Base-by-base conservation (phyloP, 2,797 vertebrate species). In the Peromyscus attwateri region DNA sequence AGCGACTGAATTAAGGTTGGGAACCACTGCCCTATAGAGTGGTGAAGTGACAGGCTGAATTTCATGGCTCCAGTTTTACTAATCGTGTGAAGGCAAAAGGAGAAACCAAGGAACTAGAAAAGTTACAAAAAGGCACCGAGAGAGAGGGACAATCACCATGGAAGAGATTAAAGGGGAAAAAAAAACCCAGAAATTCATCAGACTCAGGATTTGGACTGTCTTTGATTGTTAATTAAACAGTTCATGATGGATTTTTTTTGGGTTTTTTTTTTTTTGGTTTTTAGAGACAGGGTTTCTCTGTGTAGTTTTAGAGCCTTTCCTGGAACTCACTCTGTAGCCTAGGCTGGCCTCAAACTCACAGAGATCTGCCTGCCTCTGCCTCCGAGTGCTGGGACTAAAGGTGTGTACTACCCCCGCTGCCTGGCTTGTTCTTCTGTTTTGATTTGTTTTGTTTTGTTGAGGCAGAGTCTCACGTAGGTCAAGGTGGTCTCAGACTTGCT, bases 41-140 rank as follows among this genome's bases (percentile, higher is more conserved):
- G 11, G 40, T 88, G 71, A 95, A 57, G 37, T 70, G 31, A 87
- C 1, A 83, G 91, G 70, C 40, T 68, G 81, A 95, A 91, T 37
- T 79, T 96, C 37, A 87, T 55, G 60, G 12, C 31, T 66, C 25
- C 23, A 68, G 9, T 93, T 92, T 68, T 40, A 68, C 57, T 73
- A 16, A 71, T 6, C 52, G 21, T 80, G 40, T 90, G 73, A 91
- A 77, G n/a, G 40, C 40, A 49, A 76, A 87, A 52, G n/a, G 23
- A 83, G 55, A 91, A 89, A 76, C 14, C 64, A 21, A 19, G 27
- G 43, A 71, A 77, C 23, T 68, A 84, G 76, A 91, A 31, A 66
- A 94, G 75, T 21, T 73, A 80, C 3, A 34, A 68, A 89, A 76
- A 83, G 19, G 13, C 29, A 83, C 27, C 11, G 5, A 40, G 34